Conservation (phyloP, 2,888 invertebrate genomes). For the Troilus luridus region DNA sequence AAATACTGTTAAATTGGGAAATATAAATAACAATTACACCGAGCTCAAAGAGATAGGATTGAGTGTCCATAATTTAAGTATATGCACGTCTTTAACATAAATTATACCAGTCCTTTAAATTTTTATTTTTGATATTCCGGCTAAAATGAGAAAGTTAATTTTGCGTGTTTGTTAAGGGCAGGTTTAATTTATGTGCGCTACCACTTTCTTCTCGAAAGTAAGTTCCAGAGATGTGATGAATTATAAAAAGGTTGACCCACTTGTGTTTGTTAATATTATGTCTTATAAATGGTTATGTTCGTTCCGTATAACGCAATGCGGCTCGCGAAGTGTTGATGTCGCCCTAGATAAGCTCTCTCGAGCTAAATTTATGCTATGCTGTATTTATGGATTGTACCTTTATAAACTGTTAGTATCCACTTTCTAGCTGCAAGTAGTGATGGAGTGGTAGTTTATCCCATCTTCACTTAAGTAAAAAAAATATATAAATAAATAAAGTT, state of each 20-base stretch:
- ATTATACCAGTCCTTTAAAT: too few species aligned
- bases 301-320: not conserved
- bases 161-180: not conserved
- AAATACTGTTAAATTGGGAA: not conserved
- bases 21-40: not conserved
- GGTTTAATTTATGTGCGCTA: not conserved
- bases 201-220: conserved; percentile 21
- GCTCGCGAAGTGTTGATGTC: not conserved
- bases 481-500: not conserved
- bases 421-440: not conserved
- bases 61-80: too few species aligned
- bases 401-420: not conserved
- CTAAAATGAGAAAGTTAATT: not conserved
- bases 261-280: not conserved
- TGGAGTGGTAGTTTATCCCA: not conserved
- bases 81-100: too few species aligned
- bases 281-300: not conserved
- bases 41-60: too few species aligned
- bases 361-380: not conserved
- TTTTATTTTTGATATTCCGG: not conserved
- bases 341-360: not conserved
- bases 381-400: not conserved
- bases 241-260: conserved; percentile 23
- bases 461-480: not conserved
- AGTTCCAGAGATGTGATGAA: not conserved